These are phyloP conservation scores for Serinus canaria DNA, from an alignment of 2,113 vertebrate species.

Conservation along the genomic window DNA sequence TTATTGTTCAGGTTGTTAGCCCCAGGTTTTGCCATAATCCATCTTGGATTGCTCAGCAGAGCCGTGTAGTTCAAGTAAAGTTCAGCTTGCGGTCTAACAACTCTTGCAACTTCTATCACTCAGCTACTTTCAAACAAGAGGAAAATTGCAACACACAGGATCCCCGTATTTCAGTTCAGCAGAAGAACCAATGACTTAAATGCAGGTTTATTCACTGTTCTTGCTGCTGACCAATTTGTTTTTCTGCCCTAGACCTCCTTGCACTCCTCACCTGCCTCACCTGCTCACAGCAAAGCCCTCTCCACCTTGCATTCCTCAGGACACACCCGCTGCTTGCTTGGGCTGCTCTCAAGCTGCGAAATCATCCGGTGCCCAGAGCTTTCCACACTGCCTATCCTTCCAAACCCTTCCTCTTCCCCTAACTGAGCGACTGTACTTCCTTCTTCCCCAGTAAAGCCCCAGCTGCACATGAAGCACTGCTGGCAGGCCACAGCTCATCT, in stretches of 20 bases:
- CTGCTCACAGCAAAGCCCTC: neutral
- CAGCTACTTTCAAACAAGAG: neutral
- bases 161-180: neutral
- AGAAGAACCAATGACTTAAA: neutral
- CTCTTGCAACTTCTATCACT: neutral
- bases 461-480: neutral
- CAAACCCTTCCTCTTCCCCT: neutral
- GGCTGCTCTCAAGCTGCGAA: neutral
- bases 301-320: neutral
- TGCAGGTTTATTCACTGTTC: neutral
- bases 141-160: neutral
- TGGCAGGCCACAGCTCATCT: neutral
- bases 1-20: neutral
- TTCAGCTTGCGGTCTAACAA: neutral
- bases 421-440: neutral
- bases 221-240: neutral
- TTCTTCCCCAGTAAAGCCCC: neutral
- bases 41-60: neutral
- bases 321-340: neutral
- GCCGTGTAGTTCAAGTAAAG: neutral
- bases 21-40: neutral
- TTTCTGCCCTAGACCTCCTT: neutral
- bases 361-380: rapidly evolving
- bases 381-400: neutral
- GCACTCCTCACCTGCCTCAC: neutral